phyloP scores from a whole-genome alignment of 2,113 vertebrate species.

The Ammospiza nelsoni region DNA sequence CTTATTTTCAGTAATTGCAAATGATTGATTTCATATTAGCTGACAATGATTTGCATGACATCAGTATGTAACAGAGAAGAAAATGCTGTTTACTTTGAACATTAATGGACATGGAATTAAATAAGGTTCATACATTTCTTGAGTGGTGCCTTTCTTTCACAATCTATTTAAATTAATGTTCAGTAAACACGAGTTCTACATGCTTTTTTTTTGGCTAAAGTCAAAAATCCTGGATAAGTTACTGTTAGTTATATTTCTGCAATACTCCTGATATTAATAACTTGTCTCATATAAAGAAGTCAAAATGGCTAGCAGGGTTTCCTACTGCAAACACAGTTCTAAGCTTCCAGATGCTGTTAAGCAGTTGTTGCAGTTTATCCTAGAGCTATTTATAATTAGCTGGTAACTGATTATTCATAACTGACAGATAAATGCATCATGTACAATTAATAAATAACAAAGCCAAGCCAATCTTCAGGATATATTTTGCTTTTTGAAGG shows the following conservation, averaged over 20 bases:
- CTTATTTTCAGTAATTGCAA: conserved; percentile 15
- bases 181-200: background rate
- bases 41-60: background rate
- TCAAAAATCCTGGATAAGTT: background rate
- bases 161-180: background rate
- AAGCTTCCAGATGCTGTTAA: background rate
- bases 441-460: conserved; percentile 23
- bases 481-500: background rate
- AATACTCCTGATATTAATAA: background rate
- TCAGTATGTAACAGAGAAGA: background rate
- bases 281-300: background rate
- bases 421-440: background rate
- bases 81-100: conserved; percentile 7
- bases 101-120: background rate
- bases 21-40: conserved; percentile 7
- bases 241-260: background rate
- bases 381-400: conserved; percentile 2
- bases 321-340: background rate
- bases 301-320: background rate
- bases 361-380: background rate
- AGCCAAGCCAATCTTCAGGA: background rate
- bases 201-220: background rate
- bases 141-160: background rate
- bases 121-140: background rate
- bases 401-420: conserved; percentile 9